Evolutionary conservation across 2,797 vertebrate genomes (phyloP), one percentile per base, ranked within the genome.

Genomic region (Halcyon smyrnensis): DNA sequence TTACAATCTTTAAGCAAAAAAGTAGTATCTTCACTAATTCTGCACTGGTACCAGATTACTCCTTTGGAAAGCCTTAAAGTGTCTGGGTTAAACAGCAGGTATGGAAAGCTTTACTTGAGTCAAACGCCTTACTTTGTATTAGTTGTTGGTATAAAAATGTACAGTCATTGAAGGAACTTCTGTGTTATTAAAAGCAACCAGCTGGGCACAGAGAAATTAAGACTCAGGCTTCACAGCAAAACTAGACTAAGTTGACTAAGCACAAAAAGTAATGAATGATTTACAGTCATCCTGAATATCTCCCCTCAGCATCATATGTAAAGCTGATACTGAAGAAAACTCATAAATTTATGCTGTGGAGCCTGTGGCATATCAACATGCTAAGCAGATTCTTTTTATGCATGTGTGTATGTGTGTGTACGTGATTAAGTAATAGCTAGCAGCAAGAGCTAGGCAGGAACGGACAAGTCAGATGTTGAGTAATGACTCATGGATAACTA

Each of bases 181-280:
- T 30, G 19, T 37, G 19, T 37, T 48, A 79, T 53, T 74, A 37
- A 93, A 65, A 83, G n/a, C 32, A 91, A 46, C 8, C 2, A 43
- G 6, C 24, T 77, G 2, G 36, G 12, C 32, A 45, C 36, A 43
- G 34, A 37, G 6, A 78, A 85, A 56, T 36, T 59, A 77, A 65
- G 51, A 39, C 6, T 75, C 21, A 39, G 54, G 7, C 8, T 63
- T 84, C 48, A 43, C 24, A 37, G 34, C 34, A 82, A 77, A 67
- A 74, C 21, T 45, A 4, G 6, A 77, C 6, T 37, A 63, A 75
- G 8, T 5, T 0, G 0, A 64, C 24, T 54, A 34, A 50, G 3
- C 1, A 0, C 6, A 56, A 78, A 54, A 51, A 43, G 8, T 20
- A 50, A 34, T 15, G 37, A 74, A 50, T 71, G 5, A 41, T 39